Percentiles rank a stretch among this genome's conserved stretches.
Evolutionary conservation across 2,113 vertebrate genomes (phyloP).

Genomic region (Anhinga anhinga): DNA sequence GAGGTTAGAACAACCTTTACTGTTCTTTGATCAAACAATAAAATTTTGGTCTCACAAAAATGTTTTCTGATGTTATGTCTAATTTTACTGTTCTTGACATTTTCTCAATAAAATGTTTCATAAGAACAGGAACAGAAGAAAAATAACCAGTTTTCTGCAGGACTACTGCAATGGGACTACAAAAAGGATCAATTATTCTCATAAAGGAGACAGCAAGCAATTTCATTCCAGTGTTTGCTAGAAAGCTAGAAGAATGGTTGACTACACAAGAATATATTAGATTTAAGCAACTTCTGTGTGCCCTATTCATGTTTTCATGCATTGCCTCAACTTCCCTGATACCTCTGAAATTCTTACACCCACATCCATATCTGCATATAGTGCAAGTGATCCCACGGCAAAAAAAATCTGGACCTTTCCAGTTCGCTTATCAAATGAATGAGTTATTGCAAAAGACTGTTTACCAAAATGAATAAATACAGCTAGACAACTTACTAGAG

Average conservation of each 20-base stretch:
- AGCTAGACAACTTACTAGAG: neutral
- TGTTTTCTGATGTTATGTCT: neutral
- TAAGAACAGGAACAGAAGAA: neutral
- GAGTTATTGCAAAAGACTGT: neutral
- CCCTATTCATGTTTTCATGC: neutral
- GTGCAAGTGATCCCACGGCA: neutral
- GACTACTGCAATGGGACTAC: neutral
- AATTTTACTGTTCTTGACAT: neutral
- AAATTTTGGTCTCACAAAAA: neutral
- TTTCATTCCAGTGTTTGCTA: neutral
- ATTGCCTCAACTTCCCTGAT: neutral
- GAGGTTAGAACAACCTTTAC: neutral
- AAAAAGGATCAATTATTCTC: neutral
- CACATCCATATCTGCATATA: neutral
- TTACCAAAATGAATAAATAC: neutral
- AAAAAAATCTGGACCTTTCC: neutral
- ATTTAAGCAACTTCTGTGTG: neutral
- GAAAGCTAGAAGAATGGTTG: neutral
- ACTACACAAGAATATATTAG: neutral
- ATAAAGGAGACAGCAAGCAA: neutral
- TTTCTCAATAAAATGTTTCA: conserved; percentile 14
- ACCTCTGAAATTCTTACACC: neutral
- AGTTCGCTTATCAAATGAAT: neutral
- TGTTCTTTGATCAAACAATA: neutral
- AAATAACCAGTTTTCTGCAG: neutral